phyloP scores from a whole-genome alignment of 2,888 invertebrate species.

The Drosophila phalerata region DNA sequence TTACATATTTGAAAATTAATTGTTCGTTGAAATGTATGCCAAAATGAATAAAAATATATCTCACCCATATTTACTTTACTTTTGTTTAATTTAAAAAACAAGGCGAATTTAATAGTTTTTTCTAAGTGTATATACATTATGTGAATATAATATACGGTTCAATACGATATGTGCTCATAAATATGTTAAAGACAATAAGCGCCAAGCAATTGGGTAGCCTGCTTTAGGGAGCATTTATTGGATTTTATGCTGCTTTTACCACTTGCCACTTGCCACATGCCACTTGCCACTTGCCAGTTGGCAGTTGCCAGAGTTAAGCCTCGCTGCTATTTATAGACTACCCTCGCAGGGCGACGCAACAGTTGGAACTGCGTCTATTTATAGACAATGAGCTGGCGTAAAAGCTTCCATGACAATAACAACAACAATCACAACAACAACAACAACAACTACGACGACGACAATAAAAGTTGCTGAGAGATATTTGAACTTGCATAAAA shows the following conservation, averaged over 20 bases:
- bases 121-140: neutral
- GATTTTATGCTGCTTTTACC: constrained; percentile 61
- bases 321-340: constrained; percentile 49
- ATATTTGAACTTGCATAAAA: constrained; percentile 20
- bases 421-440: no score
- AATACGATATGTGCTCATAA: constrained; percentile 27
- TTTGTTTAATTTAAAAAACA: no score
- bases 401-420: neutral
- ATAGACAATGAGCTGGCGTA: constrained; percentile 33
- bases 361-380: constrained; percentile 51
- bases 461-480: neutral
- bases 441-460: no score
- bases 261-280: constrained; percentile 12
- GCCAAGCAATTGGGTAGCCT: constrained; percentile 59
- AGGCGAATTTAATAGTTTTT: neutral
- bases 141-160: neutral
- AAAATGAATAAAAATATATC: no score
- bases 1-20: no score
- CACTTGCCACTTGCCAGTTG: constrained; percentile 10
- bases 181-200: constrained; percentile 63
- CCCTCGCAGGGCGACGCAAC: constrained; percentile 23
- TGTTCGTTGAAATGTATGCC: no score
- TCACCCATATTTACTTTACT: no score
- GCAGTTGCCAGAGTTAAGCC: constrained; percentile 30
- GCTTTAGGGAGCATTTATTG: constrained; percentile 67